Percentiles rank a stretch among this genome's conserved stretches.
These are phyloP conservation scores for Drosophila cognata DNA, from an alignment of 2,888 invertebrate genomes.

Conservation along the genomic window DNA sequence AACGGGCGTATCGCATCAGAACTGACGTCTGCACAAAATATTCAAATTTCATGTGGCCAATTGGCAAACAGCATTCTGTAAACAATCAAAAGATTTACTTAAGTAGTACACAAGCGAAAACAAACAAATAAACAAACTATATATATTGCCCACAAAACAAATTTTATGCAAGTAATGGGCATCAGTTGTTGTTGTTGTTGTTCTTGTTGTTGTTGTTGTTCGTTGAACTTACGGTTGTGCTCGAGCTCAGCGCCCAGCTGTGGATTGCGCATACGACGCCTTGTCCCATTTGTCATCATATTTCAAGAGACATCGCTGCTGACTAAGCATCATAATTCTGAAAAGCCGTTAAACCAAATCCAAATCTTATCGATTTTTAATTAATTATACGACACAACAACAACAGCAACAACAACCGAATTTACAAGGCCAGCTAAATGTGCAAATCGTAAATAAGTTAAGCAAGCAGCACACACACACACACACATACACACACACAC, in stretches of 20 bases:
- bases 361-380: conserved; percentile 79
- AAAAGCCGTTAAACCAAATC: conserved; percentile 74
- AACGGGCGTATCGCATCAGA: conserved; percentile 10
- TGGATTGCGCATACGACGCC: conserved; percentile 51
- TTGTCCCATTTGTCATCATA: conserved; percentile 53
- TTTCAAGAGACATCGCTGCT: conserved; percentile 50
- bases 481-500: conserved; percentile 2
- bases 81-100: conserved; percentile 41
- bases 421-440: conserved; percentile 52
- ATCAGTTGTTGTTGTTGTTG: not conserved
- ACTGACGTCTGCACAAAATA: conserved; percentile 25
- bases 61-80: conserved; percentile 48
- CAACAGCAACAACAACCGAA: conserved; percentile 25
- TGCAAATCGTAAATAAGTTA: conserved; percentile 63
- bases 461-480: conserved; percentile 24
- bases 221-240: conserved; percentile 15
- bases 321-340: conserved; percentile 73
- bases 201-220: conserved; percentile 13
- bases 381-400: conserved; percentile 63
- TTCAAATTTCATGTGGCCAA: conserved; percentile 34
- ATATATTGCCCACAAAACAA: conserved; percentile 7
- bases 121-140: conserved; percentile 22
- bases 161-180: conserved; percentile 22
- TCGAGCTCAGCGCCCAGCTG: conserved; percentile 19
- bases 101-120: conserved; percentile 18